phyloP scores from a whole-genome alignment of 2,113 vertebrate genomes.

The Sus scrofa region T2T-Sscrofa CM000812.6:54694001-54694500 shows the following conservation, averaged over 20 bases:
- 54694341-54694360: slow-evolving; percentile 12
- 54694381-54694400: slow-evolving; percentile 55
- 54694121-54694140: slow-evolving; percentile 81
- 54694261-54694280: neutral
- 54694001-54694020: neutral
- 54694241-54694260: slow-evolving; percentile 40
- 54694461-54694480: slow-evolving; percentile 22
- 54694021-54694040: neutral
- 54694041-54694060: slow-evolving; percentile 35
- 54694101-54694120: slow-evolving; percentile 37
- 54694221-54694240: slow-evolving; percentile 48
- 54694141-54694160: slow-evolving; percentile 84
- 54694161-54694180: slow-evolving; percentile 22
- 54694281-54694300: slow-evolving; percentile 49
- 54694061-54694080: slow-evolving; percentile 57
- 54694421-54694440: slow-evolving; percentile 46
- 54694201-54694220: slow-evolving; percentile 60
- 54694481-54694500: neutral
- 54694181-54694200: slow-evolving; percentile 47
- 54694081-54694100: slow-evolving; percentile 42
- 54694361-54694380: slow-evolving; percentile 25
- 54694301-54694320: slow-evolving; percentile 21
- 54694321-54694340: slow-evolving; percentile 37
- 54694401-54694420: slow-evolving; percentile 18
- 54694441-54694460: slow-evolving; percentile 24